Evolutionary conservation across 2,888 invertebrate species (phyloP).

Genomic region (Sicus ferrugineus): DNA sequence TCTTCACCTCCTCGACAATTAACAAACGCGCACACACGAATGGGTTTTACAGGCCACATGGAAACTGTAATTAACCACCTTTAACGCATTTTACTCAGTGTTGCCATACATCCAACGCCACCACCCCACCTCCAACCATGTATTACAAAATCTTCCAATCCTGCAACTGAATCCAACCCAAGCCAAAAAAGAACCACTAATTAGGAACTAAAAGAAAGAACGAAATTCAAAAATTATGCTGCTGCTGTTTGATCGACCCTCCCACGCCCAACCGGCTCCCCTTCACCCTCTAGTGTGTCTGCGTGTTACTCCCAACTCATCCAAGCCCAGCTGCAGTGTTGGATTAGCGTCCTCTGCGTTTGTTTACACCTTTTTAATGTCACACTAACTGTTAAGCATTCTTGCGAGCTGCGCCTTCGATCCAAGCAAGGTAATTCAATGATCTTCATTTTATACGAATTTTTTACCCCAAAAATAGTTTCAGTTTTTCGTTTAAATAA

Average conservation of each 20-base stretch:
- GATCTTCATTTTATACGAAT: neutral
- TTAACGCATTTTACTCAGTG: conserved; percentile 41
- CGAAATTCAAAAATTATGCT: neutral
- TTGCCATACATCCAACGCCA: neutral
- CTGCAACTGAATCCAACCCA: neutral
- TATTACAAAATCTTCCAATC: neutral
- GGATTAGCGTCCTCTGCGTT: conserved; percentile 12
- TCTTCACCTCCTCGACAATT: conserved; percentile 16
- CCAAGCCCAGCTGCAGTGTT: conserved; percentile 8
- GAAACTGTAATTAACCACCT: conserved; percentile 53
- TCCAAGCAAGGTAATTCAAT: conserved; percentile 13
- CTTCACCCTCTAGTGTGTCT: conserved; percentile 4
- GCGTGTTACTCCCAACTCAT: conserved; percentile 2
- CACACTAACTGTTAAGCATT: conserved; percentile 19
- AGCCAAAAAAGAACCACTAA: neutral
- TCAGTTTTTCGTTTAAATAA: neutral
- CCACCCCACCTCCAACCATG: neutral
- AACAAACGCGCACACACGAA: conserved; percentile 11
- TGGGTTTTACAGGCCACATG: conserved; percentile 56
- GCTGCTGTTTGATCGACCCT: neutral
- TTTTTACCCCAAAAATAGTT: neutral
- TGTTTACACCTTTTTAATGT: conserved; percentile 6
- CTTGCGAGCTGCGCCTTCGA: neutral
- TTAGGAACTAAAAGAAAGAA: conserved; percentile 9
- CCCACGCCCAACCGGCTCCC: conserved; percentile 1